Conservation (phyloP, 2,797 vertebrate species). For the Ispidina lecontei region DNA sequence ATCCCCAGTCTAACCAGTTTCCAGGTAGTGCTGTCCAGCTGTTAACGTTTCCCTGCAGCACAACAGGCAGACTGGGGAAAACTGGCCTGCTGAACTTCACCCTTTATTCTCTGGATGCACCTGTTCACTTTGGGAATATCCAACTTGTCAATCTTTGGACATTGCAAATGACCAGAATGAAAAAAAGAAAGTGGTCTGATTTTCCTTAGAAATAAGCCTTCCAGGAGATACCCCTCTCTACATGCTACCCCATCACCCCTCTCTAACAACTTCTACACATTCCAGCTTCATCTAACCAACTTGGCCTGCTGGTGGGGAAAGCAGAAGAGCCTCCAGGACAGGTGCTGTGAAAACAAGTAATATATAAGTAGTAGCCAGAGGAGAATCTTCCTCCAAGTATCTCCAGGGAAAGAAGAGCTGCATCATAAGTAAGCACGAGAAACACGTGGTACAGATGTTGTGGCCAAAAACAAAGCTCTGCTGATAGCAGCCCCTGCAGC, state of each 20-base stretch:
- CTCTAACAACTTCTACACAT: fast-evolving
- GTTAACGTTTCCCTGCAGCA: neutral
- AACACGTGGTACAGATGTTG: fast-evolving
- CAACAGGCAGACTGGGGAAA: fast-evolving
- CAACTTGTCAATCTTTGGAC: neutral
- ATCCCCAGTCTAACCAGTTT: neutral
- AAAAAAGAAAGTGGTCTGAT: fast-evolving
- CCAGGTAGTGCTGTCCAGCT: neutral
- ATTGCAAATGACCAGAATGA: neutral
- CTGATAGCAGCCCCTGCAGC: neutral
- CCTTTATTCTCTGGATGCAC: neutral
- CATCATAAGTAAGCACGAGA: neutral
- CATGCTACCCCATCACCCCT: fast-evolving
- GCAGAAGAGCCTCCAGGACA: neutral
- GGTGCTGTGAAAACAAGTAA: neutral
- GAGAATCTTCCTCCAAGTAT: neutral
- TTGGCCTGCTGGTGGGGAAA: neutral
- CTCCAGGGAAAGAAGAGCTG: neutral
- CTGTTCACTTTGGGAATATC: neutral
- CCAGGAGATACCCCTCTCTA: neutral
- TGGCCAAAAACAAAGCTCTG: neutral
- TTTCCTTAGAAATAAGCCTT: neutral
- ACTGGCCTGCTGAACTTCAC: neutral
- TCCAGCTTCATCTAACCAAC: neutral
- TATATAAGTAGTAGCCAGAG: neutral